Conservation (phyloP, 2,888 invertebrate species). For the Reticulitermes lucifugus region DNA sequence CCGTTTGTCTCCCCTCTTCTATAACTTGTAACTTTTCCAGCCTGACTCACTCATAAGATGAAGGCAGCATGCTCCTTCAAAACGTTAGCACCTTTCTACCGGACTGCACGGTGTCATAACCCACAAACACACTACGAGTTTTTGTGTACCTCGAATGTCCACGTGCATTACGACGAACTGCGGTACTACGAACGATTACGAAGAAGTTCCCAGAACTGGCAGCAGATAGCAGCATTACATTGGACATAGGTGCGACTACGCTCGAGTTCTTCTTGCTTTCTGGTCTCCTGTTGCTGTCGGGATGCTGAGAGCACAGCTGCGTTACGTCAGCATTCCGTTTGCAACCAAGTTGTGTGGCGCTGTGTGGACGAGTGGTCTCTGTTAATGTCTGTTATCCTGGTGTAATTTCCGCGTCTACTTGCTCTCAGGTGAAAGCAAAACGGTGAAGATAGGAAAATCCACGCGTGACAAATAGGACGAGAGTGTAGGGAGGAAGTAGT, state of each 20-base stretch:
- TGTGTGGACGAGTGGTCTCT: background rate
- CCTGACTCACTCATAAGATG: too few relatives aligned
- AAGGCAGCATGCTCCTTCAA: too few relatives aligned
- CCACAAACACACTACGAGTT: too few relatives aligned
- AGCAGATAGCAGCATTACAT: background rate
- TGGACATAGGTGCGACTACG: background rate
- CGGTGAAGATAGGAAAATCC: background rate
- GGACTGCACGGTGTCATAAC: too few relatives aligned
- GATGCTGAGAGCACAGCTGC: background rate
- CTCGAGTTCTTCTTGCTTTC: background rate
- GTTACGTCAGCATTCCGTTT: background rate
- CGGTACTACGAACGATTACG: too few relatives aligned
- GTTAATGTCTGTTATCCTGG: background rate
- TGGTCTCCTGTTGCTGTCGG: background rate
- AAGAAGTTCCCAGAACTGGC: too few relatives aligned
- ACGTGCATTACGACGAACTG: background rate
- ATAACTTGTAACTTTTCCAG: too few relatives aligned
- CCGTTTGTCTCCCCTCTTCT: too few relatives aligned
- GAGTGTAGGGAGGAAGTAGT: background rate
- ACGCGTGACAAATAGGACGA: background rate
- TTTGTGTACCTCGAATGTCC: background rate
- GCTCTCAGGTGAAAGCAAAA: constrained; percentile 37
- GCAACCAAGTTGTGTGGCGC: too few relatives aligned
- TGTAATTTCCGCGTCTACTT: constrained; percentile 11
- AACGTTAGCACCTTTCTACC: too few relatives aligned